Base-by-base conservation (phyloP, 1,140 invertebrate species). In the Drosophila ambigua region DNA sequence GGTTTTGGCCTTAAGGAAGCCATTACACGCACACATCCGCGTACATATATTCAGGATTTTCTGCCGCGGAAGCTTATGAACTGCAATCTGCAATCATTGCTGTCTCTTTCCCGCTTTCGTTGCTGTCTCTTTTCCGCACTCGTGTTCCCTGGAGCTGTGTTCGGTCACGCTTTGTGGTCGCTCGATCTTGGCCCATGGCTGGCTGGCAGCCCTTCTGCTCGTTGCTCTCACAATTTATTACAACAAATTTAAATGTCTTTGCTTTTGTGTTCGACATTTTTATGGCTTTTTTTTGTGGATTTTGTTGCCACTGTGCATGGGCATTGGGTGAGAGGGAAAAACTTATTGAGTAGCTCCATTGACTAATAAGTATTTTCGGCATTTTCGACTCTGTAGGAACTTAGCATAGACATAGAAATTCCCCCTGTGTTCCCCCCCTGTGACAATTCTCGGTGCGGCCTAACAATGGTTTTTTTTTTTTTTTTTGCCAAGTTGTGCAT, bases 201-300 rank as follows among this genome's bases (percentile, higher is more conserved):
- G 23, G 23, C 23, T 4, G 23, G 50, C 52, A 49, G 45, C 41
- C 24, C 45, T 68, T 39, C 23, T 59, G 41, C 54, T 53, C 49
- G 45, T 64, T 48, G 68, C 45, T 50, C 46, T 44, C 64, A 65
- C 77, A 84, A 89, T 89, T 89, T 89, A 89, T 89, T 89, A 79
- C 84, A 84, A 77, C 77, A 84, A 83, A 89, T 89, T 89, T 84
- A 84, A 84, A 89, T 89, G 84, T 78, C 39, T 81, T 59, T 69
- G 77, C 66, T 69, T 67, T 68, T 68, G 61, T 66, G 54, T 63
- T 65, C 39, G 71, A 64, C 57, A 88, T 80, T 89, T 87, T 89
- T 88, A 78, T 83, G 65, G 46, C 15, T 23, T 8, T 55, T 8
- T 55, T 11, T 15, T 9, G 7, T 39, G 11, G 20, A 35, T 16